Percentiles rank a stretch among this genome's conserved stretches.
Conservation (phyloP, 1,140 invertebrate species). For the Hycleus phaleratus region DNA sequence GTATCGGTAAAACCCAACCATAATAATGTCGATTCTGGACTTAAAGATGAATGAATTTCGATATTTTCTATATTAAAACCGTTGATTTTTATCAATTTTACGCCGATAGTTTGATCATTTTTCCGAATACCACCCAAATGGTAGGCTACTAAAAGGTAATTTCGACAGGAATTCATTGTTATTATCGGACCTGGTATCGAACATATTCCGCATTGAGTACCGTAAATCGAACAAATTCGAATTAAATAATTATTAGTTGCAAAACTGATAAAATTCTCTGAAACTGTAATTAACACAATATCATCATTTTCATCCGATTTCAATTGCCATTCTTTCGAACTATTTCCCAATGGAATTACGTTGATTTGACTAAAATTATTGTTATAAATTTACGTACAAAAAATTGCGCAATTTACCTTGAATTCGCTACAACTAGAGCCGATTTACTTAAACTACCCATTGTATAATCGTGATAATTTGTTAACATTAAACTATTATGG, state of each 20-base stretch:
- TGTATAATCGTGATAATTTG: conserved; percentile 68
- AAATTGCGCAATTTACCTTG: conserved; percentile 23
- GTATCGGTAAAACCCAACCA: conserved; percentile 82
- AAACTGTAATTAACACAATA: conserved; percentile 61
- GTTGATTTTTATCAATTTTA: conserved; percentile 43
- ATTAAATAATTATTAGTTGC: conserved; percentile 67
- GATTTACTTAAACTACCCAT: conserved; percentile 77
- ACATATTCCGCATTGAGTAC: conserved; percentile 75
- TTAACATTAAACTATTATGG: conserved; percentile 84
- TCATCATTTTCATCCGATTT: conserved; percentile 71
- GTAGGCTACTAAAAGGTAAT: conserved; percentile 69
- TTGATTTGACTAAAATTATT: conserved; percentile 31
- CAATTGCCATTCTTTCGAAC: conserved; percentile 82
- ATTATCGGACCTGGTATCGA: conserved; percentile 68
- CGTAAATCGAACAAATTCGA: conserved; percentile 75
- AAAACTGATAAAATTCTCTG: conserved; percentile 66
- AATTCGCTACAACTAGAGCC: conserved; percentile 65
- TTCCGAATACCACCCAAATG: conserved; percentile 49
- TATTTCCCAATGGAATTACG: conserved; percentile 58
- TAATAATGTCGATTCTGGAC: conserved; percentile 56
- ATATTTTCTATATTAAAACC: conserved; percentile 42
- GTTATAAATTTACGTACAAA: not conserved
- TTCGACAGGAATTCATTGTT: conserved; percentile 51
- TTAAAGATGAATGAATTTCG: conserved; percentile 57
- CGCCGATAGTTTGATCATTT: conserved; percentile 52